A percentile compares a stretch with the other conserved stretches of the same genome.
Conservation (phyloP, 2,113 vertebrate species). For the Delphinapterus leucas region DNA sequence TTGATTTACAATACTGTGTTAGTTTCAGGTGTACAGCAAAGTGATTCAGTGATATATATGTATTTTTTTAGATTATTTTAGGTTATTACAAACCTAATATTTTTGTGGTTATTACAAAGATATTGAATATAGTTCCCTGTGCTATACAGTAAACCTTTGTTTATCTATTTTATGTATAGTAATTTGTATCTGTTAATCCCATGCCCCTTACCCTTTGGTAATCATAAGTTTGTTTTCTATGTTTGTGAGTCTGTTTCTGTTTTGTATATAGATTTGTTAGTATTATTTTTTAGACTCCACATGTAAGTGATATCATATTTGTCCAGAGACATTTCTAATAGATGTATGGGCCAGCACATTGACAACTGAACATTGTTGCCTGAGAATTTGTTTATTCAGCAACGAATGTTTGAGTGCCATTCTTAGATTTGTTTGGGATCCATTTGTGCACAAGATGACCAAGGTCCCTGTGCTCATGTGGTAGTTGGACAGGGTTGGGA, state of each 20-base stretch:
- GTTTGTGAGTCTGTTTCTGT: not conserved
- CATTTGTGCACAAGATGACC: not conserved
- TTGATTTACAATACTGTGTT: not conserved
- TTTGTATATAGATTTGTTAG: not conserved
- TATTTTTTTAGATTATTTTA: not conserved
- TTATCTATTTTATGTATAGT: not conserved
- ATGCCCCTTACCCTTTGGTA: not conserved
- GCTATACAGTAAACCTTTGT: not conserved
- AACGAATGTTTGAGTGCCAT: fast-evolving
- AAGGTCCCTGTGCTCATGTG: not conserved
- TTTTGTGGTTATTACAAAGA: not conserved
- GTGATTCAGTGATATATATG: too few species aligned
- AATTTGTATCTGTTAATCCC: not conserved
- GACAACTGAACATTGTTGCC: not conserved
- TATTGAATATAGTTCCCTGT: not conserved
- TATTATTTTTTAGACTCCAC: not conserved
- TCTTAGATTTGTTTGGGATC: not conserved
- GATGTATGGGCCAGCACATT: not conserved
- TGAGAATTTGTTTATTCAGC: not conserved
- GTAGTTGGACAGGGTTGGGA: not conserved
- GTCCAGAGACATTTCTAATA: not conserved
- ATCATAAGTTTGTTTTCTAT: not conserved
- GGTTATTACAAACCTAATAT: not conserved
- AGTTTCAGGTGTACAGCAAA: not conserved
- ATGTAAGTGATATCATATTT: not conserved